phyloP scores from a whole-genome alignment of 2,888 invertebrate genomes.

The Caenorhabditis sinica region DNA sequence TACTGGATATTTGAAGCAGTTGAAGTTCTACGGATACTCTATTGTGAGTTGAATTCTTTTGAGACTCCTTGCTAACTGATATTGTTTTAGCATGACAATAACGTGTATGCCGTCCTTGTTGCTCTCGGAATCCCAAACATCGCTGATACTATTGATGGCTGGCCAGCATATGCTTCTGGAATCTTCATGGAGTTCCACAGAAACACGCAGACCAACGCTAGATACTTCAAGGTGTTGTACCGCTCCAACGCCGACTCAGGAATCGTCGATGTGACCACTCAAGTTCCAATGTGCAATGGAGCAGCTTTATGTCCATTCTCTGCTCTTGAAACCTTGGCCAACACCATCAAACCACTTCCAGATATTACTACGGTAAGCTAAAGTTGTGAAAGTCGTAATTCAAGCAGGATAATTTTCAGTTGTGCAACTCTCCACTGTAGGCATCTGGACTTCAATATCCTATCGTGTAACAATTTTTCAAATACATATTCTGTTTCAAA shows the following conservation, averaged over 20 bases:
- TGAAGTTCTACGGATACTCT: constrained; percentile 62
- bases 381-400: neutral
- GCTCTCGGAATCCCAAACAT: constrained; percentile 46
- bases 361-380: constrained; percentile 44
- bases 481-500: no score
- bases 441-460: neutral
- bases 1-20: constrained; percentile 37
- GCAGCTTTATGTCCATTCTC: constrained; percentile 34
- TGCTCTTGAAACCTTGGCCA: constrained; percentile 27
- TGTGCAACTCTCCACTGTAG: constrained; percentile 38
- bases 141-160: constrained; percentile 40
- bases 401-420: neutral
- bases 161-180: constrained; percentile 54
- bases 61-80: neutral
- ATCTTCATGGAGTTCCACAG: constrained; percentile 51
- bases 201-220: constrained; percentile 34
- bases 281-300: constrained; percentile 51
- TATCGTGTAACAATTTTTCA: neutral
- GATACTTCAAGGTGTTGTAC: constrained; percentile 53
- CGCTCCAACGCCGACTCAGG: constrained; percentile 21
- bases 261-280: constrained; percentile 27
- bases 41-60: constrained; percentile 25
- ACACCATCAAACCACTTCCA: constrained; percentile 38
- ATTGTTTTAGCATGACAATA: constrained; percentile 56
- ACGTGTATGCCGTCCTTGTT: constrained; percentile 46